These are phyloP conservation scores for Talpa occidentalis DNA, from an alignment of 2,113 vertebrate species.

Conservation along the genomic window DNA sequence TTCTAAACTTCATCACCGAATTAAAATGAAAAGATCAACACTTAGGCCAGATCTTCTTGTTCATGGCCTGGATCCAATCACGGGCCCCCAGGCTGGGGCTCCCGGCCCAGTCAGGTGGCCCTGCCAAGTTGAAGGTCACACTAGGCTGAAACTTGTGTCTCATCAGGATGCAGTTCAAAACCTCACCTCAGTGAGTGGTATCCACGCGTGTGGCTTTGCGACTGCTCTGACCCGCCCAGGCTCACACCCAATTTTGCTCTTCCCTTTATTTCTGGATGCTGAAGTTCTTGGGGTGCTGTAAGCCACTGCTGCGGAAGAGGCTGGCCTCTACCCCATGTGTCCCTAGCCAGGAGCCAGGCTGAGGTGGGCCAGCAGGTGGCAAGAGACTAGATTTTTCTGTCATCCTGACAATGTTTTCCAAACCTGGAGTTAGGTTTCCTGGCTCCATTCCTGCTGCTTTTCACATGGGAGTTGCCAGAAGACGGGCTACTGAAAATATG, in stretches of 20 bases:
- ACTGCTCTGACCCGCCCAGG: neutral
- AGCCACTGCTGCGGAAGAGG: neutral
- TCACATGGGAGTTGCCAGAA: neutral
- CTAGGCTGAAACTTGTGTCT: accelerated
- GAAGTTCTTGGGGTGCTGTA: neutral
- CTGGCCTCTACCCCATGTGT: neutral
- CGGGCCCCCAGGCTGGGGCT: accelerated
- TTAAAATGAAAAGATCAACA: neutral
- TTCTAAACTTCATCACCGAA: neutral
- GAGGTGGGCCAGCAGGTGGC: neutral
- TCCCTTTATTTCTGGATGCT: constrained; percentile 13
- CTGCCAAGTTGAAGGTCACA: neutral
- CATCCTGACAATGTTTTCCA: neutral
- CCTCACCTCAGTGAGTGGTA: accelerated
- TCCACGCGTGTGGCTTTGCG: neutral
- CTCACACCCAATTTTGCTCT: neutral
- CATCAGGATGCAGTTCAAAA: neutral
- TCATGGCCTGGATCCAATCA: neutral
- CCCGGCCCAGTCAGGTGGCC: neutral
- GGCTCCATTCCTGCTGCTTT: neutral
- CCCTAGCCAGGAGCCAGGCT: neutral
- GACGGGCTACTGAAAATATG: neutral
- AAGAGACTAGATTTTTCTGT: neutral
- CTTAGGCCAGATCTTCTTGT: neutral
- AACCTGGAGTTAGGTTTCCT: neutral